Conservation (phyloP, 2,888 invertebrate genomes). For the Leptopterna dolabrata region DNA sequence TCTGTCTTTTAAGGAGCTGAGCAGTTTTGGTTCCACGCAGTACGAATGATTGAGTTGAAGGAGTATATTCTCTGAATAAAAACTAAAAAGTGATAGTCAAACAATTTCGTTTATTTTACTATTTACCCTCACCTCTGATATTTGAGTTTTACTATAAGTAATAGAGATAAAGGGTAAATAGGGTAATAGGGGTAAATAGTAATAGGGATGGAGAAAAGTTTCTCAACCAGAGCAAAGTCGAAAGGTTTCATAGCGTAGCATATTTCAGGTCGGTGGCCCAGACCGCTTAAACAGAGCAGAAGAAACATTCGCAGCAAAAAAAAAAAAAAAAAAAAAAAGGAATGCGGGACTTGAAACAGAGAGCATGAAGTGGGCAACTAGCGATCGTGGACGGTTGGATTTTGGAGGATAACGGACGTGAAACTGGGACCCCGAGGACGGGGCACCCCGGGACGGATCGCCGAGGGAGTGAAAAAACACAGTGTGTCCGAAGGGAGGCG, state of each 20-base stretch:
- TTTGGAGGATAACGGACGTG: background rate
- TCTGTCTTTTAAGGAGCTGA: too few relatives aligned
- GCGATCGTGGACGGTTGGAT: background rate
- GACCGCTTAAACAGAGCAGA: background rate
- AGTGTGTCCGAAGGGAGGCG: conserved; percentile 41
- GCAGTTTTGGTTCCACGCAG: too few relatives aligned
- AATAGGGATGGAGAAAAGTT: background rate
- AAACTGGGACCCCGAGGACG: background rate
- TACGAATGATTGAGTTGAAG: too few relatives aligned
- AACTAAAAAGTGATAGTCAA: too few relatives aligned
- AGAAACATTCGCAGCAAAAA: background rate
- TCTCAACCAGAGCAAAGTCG: background rate
- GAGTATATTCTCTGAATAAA: too few relatives aligned
- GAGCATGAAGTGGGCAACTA: background rate
- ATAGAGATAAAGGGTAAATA: too few relatives aligned
- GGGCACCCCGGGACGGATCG: conserved; percentile 17
- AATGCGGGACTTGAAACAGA: background rate
- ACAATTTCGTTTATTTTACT: too few relatives aligned
- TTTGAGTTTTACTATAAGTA: too few relatives aligned
- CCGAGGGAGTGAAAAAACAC: conserved; percentile 14
- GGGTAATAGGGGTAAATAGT: too few relatives aligned
- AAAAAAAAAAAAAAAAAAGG: background rate
- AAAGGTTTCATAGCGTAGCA: background rate
- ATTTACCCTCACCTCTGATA: too few relatives aligned
- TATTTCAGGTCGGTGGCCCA: background rate